Evolutionary conservation across 2,797 vertebrate genomes (phyloP).

Genomic region (Gallinago solitaria): DNA sequence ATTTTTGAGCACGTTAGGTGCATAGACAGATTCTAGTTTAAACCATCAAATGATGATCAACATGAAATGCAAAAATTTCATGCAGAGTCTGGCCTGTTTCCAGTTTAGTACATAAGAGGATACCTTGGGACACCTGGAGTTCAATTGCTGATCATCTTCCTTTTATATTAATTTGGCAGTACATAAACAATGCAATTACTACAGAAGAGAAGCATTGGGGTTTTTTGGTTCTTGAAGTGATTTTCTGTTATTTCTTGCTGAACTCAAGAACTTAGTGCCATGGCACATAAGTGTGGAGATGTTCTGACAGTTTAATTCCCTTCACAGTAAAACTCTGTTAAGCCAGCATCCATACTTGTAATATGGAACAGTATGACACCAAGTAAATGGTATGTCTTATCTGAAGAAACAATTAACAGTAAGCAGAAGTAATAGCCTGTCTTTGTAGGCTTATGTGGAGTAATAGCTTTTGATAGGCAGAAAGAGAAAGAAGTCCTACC

Average conservation of each 20-base stretch:
- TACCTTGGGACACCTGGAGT: neutral
- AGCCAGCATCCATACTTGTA: neutral
- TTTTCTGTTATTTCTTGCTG: conserved; percentile 13
- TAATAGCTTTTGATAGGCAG: neutral
- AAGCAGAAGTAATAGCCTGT: neutral
- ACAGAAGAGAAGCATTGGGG: neutral
- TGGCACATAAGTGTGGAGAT: neutral
- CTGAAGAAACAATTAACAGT: conserved; percentile 4
- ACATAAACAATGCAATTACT: neutral
- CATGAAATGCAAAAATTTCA: neutral
- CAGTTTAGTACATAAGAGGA: neutral
- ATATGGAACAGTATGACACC: neutral
- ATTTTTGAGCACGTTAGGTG: neutral
- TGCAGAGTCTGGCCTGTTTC: neutral
- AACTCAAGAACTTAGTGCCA: neutral
- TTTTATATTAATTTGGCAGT: neutral
- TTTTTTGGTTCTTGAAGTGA: neutral
- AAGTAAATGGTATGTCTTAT: neutral
- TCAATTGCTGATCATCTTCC: neutral
- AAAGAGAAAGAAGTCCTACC: neutral
- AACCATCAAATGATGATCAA: neutral
- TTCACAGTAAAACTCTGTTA: neutral
- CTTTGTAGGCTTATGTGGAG: neutral
- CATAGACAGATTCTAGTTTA: neutral
- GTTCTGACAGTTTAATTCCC: neutral